Percentiles rank a stretch among this genome's conserved stretches.
Evolutionary conservation across 2,113 vertebrate species (phyloP).

Genomic region (Tringa solitaria): DNA sequence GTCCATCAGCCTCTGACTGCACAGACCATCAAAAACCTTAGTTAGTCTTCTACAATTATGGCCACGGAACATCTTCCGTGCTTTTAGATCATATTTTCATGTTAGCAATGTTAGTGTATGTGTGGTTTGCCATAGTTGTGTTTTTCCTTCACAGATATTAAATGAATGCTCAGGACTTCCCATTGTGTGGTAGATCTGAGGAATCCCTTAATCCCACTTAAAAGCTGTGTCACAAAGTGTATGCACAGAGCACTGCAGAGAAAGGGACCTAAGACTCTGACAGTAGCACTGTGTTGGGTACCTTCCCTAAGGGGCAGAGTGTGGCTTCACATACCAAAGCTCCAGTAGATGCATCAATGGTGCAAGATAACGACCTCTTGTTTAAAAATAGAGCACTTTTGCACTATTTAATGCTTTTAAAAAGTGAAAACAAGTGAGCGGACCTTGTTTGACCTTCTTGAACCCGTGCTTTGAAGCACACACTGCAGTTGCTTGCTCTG

Average conservation of each 20-base stretch:
- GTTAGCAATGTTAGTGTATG: neutral
- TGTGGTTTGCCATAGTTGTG: neutral
- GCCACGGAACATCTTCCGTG: neutral
- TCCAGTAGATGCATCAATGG: neutral
- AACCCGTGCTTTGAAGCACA: neutral
- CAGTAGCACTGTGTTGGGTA: neutral
- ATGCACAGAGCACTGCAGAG: accelerated
- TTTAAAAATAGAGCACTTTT: neutral
- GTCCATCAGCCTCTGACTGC: neutral
- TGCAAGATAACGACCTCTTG: neutral
- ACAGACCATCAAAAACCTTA: neutral
- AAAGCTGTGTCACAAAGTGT: neutral
- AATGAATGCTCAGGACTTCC: neutral
- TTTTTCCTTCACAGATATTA: neutral
- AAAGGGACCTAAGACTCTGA: neutral
- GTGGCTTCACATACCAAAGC: neutral
- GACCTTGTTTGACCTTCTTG: neutral
- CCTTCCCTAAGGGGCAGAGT: neutral
- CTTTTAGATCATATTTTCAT: neutral
- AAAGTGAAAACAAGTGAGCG: neutral
- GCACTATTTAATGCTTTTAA: neutral
- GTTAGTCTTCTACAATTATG: neutral
- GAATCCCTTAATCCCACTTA: neutral
- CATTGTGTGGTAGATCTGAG: neutral
- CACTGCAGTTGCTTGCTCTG: neutral